Evolutionary conservation across 2,113 vertebrate species (phyloP).

Genomic region (Sphyrna mokarran): DNA sequence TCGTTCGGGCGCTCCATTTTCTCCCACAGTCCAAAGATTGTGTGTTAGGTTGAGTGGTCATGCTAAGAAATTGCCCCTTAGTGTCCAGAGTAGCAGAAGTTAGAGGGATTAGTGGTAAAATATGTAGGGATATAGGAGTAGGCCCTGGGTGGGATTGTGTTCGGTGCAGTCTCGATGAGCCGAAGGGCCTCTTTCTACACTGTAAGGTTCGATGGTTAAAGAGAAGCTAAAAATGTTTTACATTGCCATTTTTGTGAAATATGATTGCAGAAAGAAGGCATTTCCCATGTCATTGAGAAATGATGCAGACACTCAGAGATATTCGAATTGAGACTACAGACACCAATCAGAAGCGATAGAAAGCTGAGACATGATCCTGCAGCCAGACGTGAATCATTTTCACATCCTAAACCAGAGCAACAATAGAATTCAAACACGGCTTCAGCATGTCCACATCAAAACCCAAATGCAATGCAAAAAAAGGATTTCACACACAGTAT

Average conservation of each 20-base stretch:
- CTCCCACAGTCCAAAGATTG: too few species aligned
- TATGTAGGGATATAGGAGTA: too few species aligned
- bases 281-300: background rate
- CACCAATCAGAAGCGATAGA: background rate
- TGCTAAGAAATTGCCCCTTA: too few species aligned
- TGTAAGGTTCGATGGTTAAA: too few species aligned
- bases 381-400: background rate
- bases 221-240: background rate
- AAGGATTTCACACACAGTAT: background rate
- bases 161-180: too few species aligned
- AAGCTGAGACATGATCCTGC: background rate
- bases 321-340: background rate
- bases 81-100: too few species aligned
- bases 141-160: too few species aligned
- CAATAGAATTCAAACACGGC: background rate
- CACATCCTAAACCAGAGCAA: background rate
- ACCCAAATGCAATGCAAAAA: background rate
- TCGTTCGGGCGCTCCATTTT: too few species aligned
- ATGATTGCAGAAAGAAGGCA: background rate
- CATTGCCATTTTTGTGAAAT: background rate
- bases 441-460: background rate
- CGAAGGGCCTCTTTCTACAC: too few species aligned
- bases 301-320: background rate
- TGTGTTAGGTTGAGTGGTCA: too few species aligned
- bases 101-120: too few species aligned